Base-by-base conservation (phyloP, 2,113 vertebrate species). In the Dolichallabes microphthalmus region DNA sequence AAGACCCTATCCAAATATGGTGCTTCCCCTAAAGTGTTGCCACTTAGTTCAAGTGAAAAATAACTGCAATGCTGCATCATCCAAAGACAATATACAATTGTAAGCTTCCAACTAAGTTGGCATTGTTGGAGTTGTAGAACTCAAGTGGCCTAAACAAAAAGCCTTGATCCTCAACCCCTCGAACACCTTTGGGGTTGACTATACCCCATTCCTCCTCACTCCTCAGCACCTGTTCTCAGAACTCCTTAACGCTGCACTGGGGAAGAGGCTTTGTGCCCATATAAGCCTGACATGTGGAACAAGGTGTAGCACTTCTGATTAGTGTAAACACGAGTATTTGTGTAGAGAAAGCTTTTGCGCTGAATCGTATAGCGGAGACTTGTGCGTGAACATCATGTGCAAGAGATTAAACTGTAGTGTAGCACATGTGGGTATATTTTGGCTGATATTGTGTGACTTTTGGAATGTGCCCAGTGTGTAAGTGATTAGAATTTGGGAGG, bases 391-490 rank as follows among this genome's bases (percentile, higher is more conserved):
- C 77, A 80, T 64, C 77, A 85, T 75, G 15, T 86, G 79, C 19
- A 19, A 66, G 80, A 14, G 14, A 32, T 86, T 76, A 82, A 32
- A 35, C 30, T 77, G 57, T 83, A 77, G 17, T 53, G 22, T 50
- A 81, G 78, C 74, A 64, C 60, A 78, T 63, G 22, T 35, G 30
- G 53, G 45, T 87, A 30, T 86, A 61, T 80, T 80, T 63, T 79
- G 63, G 58, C 35, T 73, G 69, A 64, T 64, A 30, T 5, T 39
- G 8, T 82, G 66, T 45, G 11, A 19, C 68, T 86, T 58, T 30
- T 63, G 78, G 78, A 82, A 81, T 86, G 85, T 39, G 20, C 79
- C 30, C 45, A 82, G 39, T 86, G 58, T 86, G 85, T 86, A 81
- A 86, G 55, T 82, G 85, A 82, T 86, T 86, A 86, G 80, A 55